Base-by-base conservation (phyloP, 2,888 invertebrate genomes). In the Nomada ferruginata region DNA sequence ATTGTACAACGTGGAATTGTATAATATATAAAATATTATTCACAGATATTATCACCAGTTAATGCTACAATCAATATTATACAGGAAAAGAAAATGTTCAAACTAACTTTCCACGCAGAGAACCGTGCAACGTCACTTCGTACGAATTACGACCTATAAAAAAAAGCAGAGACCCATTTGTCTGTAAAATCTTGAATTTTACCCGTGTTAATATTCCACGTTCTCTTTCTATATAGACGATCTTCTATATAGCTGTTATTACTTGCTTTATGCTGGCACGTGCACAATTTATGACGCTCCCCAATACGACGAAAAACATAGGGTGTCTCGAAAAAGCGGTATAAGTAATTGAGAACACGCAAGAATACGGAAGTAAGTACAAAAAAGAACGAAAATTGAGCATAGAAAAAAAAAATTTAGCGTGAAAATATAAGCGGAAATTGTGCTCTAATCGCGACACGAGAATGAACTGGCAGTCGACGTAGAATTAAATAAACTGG, bases 401-500 rank as follows among this genome's bases (percentile, higher is more conserved):
- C 5, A 2, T 26, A 15, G 36, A 15, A 44, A 13, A 73, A 44
- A 47, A 44, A 13, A 5, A 7, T 59, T 15, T 13, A 59, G n/a
- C 55, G 57, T 1, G 20, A 64, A 59, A 68, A 63, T 73, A 72
- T n/a, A 47, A 18, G 15, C 20, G 68, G 20, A 44, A 71, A 20
- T 11, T 42, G 20, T 26, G 23, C 23, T 20, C n/a, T 53, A 66
- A 44, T 29, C 47, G 59, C 2, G 36, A 23, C 42, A 52, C 52
- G 59, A 20, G 42, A 76, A 65, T 20, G 26, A 53, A 52, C 36
- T 60, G 44, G 42, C 3, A 52, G 26, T 36, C 13, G 0, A 0
- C 23, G 20, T 57, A 42, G 60, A 68, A 78, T 68, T 59, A 61
- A 72, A 66, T 61, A 61, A 36, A 61, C 20, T 47, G 50, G 36